A percentile compares a stretch with the other conserved stretches of the same genome.
Evolutionary conservation across 2,113 vertebrate species (phyloP).

Genomic region (Rallus limicola): DNA sequence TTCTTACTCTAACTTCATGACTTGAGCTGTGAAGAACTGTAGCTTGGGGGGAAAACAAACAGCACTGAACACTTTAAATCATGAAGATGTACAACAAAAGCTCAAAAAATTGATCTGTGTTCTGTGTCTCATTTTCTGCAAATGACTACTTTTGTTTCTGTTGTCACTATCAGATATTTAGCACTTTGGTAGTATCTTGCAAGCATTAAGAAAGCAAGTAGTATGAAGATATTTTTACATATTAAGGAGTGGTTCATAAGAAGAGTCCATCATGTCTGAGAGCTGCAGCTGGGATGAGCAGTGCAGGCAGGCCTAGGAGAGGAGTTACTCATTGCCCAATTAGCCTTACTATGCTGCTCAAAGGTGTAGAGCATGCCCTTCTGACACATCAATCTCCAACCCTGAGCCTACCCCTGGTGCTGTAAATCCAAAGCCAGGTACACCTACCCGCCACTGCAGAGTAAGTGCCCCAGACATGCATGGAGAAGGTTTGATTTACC

Average conservation of each 20-base stretch:
- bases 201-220: background rate
- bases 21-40: background rate
- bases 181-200: background rate
- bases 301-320: background rate
- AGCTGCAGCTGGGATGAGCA: background rate
- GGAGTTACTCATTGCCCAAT: background rate
- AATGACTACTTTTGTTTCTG: background rate
- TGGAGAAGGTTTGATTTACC: background rate
- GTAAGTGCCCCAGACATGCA: rapidly evolving
- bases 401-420: rapidly evolving
- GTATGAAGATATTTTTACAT: background rate
- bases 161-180: background rate
- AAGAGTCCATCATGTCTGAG: background rate
- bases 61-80: background rate
- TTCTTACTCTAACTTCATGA: background rate
- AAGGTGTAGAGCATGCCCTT: rapidly evolving
- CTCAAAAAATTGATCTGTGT: background rate
- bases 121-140: background rate
- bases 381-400: background rate
- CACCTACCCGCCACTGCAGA: background rate
- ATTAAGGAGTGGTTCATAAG: background rate
- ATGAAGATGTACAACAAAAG: background rate
- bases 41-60: background rate
- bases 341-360: background rate
- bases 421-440: background rate